Conservation (phyloP, 2,113 vertebrate genomes). For the Phylloscopus trochilus region DNA sequence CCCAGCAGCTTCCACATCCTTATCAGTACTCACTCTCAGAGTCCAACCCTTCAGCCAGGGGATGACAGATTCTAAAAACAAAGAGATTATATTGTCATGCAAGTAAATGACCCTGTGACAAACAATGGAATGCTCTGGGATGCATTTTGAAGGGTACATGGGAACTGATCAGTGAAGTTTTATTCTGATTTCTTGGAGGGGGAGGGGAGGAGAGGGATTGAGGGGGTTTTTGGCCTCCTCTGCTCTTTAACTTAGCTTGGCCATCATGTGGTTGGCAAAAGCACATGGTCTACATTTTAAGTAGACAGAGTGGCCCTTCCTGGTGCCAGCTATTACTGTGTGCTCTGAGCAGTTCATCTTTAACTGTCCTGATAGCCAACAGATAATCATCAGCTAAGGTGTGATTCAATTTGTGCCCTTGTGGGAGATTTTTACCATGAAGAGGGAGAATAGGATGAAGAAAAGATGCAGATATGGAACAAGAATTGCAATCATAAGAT, state of each 20-base stretch:
- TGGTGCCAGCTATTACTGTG: neutral
- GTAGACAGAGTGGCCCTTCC: neutral
- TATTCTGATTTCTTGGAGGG: neutral
- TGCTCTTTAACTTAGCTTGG: neutral
- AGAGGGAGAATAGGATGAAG: neutral
- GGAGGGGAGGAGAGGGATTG: neutral
- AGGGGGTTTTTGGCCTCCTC: fast-evolving
- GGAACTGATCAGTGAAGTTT: fast-evolving
- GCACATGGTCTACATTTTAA: neutral
- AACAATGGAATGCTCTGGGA: neutral
- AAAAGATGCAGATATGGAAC: neutral
- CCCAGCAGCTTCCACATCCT: neutral
- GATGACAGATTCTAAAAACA: constrained; percentile 22
- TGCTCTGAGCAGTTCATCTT: neutral
- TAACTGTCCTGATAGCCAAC: neutral
- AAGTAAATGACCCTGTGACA: neutral
- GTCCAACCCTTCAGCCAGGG: constrained; percentile 5
- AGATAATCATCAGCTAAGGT: neutral
- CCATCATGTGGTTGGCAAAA: neutral
- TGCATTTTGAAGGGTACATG: neutral
- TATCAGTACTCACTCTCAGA: neutral
- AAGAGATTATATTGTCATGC: neutral
- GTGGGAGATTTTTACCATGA: neutral
- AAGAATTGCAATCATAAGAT: neutral
- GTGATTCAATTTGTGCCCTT: neutral